These are phyloP conservation scores for Isotomurus palustris DNA, from an alignment of 2,888 invertebrate genomes.

Conservation along the genomic window DNA sequence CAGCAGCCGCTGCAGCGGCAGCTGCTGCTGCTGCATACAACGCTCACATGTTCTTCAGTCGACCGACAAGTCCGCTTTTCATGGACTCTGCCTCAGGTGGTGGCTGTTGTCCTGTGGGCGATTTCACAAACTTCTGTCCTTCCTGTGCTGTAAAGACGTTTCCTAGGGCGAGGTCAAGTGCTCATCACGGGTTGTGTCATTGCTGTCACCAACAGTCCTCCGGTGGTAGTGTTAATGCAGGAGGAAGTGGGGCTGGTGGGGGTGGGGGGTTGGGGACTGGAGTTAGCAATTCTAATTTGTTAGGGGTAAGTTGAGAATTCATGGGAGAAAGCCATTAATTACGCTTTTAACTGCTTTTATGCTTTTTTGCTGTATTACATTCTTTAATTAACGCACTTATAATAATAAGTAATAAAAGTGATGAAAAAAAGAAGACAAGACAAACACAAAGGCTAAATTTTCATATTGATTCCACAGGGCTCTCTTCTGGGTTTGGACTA, in stretches of 20 bases:
- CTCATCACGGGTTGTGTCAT: constrained; percentile 35
- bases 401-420: background rate
- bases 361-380: too few species aligned
- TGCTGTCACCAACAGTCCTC: constrained; percentile 33
- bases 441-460: too few species aligned
- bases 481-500: constrained; percentile 58
- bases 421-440: background rate
- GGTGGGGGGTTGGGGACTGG: background rate
- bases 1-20: constrained; percentile 29
- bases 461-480: constrained; percentile 52
- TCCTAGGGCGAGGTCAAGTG: constrained; percentile 34
- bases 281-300: background rate
- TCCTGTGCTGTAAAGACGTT: constrained; percentile 41
- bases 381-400: background rate
- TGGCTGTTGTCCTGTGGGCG: constrained; percentile 22
- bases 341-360: too few species aligned
- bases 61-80: constrained; percentile 41
- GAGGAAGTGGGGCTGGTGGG: too few species aligned
- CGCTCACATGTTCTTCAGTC: constrained; percentile 38
- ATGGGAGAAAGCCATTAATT: background rate
- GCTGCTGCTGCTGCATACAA: constrained; percentile 37
- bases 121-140: constrained; percentile 19
- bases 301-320: constrained; percentile 1
- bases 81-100: constrained; percentile 28
- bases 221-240: background rate